phyloP scores from a whole-genome alignment of 2,888 invertebrate genomes.

The Morpho achilles region DNA sequence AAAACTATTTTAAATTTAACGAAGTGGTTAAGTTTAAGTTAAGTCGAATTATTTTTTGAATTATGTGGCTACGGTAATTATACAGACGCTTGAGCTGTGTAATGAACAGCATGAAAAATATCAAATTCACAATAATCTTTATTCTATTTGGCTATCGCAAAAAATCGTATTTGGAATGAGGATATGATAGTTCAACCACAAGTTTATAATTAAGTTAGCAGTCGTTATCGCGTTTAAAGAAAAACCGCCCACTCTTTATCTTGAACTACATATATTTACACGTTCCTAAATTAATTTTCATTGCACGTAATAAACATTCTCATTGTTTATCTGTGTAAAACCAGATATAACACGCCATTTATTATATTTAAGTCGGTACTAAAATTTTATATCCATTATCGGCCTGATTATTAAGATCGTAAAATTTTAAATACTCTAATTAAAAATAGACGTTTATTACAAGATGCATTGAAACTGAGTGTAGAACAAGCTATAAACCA shows the following conservation, averaged over 20 bases:
- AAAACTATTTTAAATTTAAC: too few species aligned
- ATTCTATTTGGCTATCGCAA: too few species aligned
- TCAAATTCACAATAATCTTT: too few species aligned
- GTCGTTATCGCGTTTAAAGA: neutral
- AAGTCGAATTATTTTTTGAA: too few species aligned
- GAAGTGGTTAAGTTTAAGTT: too few species aligned
- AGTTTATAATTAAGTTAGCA: too few species aligned
- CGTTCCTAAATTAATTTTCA: slow-evolving; percentile 3
- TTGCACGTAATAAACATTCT: slow-evolving; percentile 2
- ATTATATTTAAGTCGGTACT: slow-evolving; percentile 21
- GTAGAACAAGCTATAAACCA: slow-evolving; percentile 59
- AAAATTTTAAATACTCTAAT: slow-evolving; percentile 58
- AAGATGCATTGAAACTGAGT: slow-evolving; percentile 40
- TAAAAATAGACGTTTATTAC: slow-evolving; percentile 61
- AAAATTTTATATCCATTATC: slow-evolving; percentile 46
- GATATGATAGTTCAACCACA: too few species aligned
- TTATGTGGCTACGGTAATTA: too few species aligned
- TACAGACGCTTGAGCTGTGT: too few species aligned
- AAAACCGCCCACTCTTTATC: neutral
- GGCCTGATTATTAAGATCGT: slow-evolving; percentile 54
- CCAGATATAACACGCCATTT: slow-evolving; percentile 11
- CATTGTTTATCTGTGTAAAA: slow-evolving; percentile 10
- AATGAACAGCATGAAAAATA: too few species aligned
- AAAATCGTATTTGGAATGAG: too few species aligned
- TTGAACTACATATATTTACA: slow-evolving; percentile 1